These are phyloP conservation scores for Pristionchus mayeri DNA, from an alignment of 2,888 invertebrate genomes.

Conservation along the genomic window DNA sequence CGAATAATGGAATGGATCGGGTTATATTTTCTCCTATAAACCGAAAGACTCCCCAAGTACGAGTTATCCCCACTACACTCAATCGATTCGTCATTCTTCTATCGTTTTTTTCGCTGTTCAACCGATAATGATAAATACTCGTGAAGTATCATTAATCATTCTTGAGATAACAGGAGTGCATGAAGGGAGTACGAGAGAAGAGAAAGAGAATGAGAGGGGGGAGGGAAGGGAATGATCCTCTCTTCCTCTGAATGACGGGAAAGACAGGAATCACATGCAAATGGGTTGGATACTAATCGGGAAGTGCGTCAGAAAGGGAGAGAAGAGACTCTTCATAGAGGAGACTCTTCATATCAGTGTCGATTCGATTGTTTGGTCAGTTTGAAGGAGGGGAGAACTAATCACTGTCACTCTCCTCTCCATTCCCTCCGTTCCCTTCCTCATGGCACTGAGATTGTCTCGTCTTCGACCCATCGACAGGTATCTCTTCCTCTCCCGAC, in stretches of 20 bases:
- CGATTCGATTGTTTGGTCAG: slow-evolving; percentile 14
- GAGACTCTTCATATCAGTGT: slow-evolving; percentile 16
- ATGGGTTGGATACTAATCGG: slow-evolving; percentile 34
- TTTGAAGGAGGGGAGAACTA: not conserved
- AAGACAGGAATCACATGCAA: slow-evolving; percentile 31
- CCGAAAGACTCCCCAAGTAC: not conserved
- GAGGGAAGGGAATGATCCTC: not conserved
- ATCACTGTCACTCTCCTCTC: slow-evolving; percentile 8
- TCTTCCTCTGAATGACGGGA: slow-evolving; percentile 27
- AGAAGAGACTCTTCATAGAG: slow-evolving; percentile 27
- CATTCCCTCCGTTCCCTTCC: not conserved
- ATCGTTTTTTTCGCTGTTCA: slow-evolving; percentile 11
- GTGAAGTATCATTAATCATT: not conserved
- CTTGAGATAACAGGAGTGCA: slow-evolving; percentile 37
- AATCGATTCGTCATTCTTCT: slow-evolving; percentile 41
- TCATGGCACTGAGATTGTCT: not conserved
- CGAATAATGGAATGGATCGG: not conserved
- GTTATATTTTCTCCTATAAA: not conserved
- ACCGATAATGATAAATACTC: slow-evolving; percentile 30
- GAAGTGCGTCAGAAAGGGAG: slow-evolving; percentile 47
- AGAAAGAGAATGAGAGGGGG: not conserved
- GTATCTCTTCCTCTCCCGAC: not conserved
- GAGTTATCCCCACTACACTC: not conserved
- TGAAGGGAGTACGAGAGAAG: no score
- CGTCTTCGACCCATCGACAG: slow-evolving; percentile 16